Conservation (phyloP, 2,797 vertebrate species). For the Xenentodon cancila region DNA sequence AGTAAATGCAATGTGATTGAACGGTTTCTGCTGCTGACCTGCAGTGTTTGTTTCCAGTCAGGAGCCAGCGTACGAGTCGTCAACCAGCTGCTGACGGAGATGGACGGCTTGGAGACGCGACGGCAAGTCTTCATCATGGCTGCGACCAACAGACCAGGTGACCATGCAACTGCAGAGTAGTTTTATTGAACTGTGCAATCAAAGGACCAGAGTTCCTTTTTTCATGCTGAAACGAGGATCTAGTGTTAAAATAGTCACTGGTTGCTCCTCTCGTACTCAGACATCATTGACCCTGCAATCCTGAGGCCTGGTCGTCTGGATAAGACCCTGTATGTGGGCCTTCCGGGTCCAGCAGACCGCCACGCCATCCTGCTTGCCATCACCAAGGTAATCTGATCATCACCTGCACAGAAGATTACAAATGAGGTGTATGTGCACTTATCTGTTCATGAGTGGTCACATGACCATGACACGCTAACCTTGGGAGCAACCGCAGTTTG, state of each 20-base stretch:
- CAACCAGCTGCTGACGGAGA: slow-evolving; percentile 97
- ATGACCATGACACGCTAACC: too few relatives aligned
- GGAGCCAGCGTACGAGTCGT: slow-evolving; percentile 93
- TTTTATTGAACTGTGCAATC: too few relatives aligned
- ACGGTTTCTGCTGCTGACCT: not conserved
- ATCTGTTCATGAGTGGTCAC: too few relatives aligned
- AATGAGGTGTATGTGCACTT: not conserved
- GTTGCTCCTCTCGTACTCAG: slow-evolving; percentile 64
- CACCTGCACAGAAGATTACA: not conserved
- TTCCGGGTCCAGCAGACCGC: slow-evolving; percentile 89
- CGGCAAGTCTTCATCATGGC: slow-evolving; percentile 97
- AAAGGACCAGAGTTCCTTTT: too few relatives aligned
- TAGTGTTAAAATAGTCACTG: too few relatives aligned
- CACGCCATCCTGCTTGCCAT: slow-evolving; percentile 92
- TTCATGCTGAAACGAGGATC: too few relatives aligned
- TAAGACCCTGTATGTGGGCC: slow-evolving; percentile 93
- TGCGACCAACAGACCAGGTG: slow-evolving; percentile 95
- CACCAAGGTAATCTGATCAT: slow-evolving; percentile 85
- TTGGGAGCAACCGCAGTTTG: too few relatives aligned
- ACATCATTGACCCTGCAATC: slow-evolving; percentile 94
- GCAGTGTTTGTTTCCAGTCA: slow-evolving; percentile 76
- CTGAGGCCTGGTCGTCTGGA: slow-evolving; percentile 95
- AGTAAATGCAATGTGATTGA: too few relatives aligned
- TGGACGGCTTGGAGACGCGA: slow-evolving; percentile 93
- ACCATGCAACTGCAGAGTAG: too few relatives aligned